A percentile compares a stretch with the other conserved stretches of the same genome.
Conservation (phyloP, 2,113 vertebrate genomes). For the Chaetodon auriga region DNA sequence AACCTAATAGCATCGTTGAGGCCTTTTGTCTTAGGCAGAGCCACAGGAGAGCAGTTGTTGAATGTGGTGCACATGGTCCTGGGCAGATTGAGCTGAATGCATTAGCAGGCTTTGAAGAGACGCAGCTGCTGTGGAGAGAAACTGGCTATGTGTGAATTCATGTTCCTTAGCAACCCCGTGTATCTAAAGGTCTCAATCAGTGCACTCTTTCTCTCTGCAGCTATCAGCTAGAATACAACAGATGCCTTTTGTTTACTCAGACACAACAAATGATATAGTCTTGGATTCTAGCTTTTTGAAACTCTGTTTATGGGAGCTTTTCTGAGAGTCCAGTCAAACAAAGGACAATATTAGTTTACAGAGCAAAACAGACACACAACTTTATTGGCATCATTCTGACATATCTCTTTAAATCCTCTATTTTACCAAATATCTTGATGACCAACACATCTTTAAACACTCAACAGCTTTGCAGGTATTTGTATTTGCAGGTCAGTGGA, state of each 20-base stretch:
- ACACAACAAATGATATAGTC: slow-evolving; percentile 49
- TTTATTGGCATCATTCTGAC: background rate
- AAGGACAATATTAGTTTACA: background rate
- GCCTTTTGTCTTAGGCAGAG: slow-evolving; percentile 73
- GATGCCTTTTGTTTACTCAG: slow-evolving; percentile 68
- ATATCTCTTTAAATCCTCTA: background rate
- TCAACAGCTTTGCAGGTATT: background rate
- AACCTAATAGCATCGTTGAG: slow-evolving; percentile 15
- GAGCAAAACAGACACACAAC: background rate
- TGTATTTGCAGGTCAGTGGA: background rate
- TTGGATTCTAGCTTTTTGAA: slow-evolving; percentile 17
- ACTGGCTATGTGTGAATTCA: slow-evolving; percentile 81
- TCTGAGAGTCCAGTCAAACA: slow-evolving; percentile 4
- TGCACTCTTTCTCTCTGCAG: slow-evolving; percentile 24
- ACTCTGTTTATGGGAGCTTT: background rate
- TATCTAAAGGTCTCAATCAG: slow-evolving; percentile 71
- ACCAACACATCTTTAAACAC: background rate
- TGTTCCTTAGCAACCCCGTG: slow-evolving; percentile 83
- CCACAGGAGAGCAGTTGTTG: slow-evolving; percentile 65
- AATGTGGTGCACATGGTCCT: slow-evolving; percentile 68
- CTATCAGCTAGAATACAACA: slow-evolving; percentile 55
- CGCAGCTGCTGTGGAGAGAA: slow-evolving; percentile 78
- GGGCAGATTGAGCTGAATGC: slow-evolving; percentile 78
- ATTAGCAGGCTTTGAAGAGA: slow-evolving; percentile 76
- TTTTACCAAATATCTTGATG: background rate